Evolutionary conservation across 2,888 invertebrate genomes (phyloP), one percentile per base, ranked within the genome.

Genomic region (Galerucella calmariensis): DNA sequence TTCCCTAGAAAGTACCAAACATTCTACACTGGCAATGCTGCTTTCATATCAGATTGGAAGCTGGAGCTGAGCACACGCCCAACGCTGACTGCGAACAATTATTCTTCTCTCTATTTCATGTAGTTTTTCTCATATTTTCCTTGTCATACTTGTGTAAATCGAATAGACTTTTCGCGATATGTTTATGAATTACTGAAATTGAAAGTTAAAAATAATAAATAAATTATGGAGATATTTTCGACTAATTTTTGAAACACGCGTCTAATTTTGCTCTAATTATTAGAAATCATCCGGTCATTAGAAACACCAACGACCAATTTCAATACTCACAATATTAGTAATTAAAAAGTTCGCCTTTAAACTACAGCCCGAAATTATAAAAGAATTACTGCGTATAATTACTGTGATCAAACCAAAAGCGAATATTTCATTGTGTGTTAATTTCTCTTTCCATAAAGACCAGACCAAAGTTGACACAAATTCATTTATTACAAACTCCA

Each of bases 391-490:
- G 48, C 46, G 46, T 51, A 24, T 51, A 66, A 35, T 51, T 35
- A 35, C 27, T 67, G 53, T 67, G 9, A 67, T 67, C 51, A 56
- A 51, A 67, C 16, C 12, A 35, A 51, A 67, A 61, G 41, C 16
- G 35, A 35, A 61, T 61, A 61, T 61, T 53, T 48, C 35, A 51
- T 53, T 53, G 67, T 67, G 51, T 67, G 53, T 35, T 27, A 67
- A 67, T 67, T 56, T 67, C 53, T 48, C 56, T 67, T 53, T 51
- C 9, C 59, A 61, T n/a, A 41, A 61, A 14, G 61, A 61, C 61
- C 35, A 61, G 61, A 41, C 27, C n/a, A 61, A 61, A 35, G 35
- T 61, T 61, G 61, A 41, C 35, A 61, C 61, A 14, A 61, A 35
- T 61, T 61, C 35, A 41, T 61, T 61, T 41, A 12, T 41, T 35